These are phyloP conservation scores for Prolemur simus DNA, from an alignment of 2,113 vertebrate species.

Conservation along the genomic window DNA sequence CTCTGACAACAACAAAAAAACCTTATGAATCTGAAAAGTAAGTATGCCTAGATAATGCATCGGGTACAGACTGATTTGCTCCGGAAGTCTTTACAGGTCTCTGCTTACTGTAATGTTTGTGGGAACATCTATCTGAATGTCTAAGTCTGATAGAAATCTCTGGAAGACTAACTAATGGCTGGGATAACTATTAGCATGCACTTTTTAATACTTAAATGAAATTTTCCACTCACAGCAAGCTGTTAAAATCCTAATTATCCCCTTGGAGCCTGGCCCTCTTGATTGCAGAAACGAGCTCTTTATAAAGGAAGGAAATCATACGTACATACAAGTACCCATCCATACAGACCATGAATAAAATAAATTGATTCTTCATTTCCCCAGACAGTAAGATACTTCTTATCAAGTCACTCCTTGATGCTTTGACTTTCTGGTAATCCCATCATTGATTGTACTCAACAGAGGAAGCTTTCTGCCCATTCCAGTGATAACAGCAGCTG, in stretches of 20 bases:
- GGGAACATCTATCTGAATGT: constrained; percentile 41
- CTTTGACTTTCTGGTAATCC: constrained; percentile 36
- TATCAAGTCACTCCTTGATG: constrained; percentile 40
- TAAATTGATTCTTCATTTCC: constrained; percentile 48
- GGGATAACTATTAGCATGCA: constrained; percentile 39
- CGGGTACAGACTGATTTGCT: not conserved
- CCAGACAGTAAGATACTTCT: not conserved
- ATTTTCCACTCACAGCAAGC: constrained; percentile 31
- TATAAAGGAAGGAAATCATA: constrained; percentile 25
- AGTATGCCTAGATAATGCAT: not conserved
- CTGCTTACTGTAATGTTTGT: constrained; percentile 21
- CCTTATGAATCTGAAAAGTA: constrained; percentile 37
- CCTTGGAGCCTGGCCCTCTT: constrained; percentile 42
- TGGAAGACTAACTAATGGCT: constrained; percentile 40
- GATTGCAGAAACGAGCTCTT: constrained; percentile 49
- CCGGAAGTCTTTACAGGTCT: constrained; percentile 9
- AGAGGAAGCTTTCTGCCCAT: constrained; percentile 30
- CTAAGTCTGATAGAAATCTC: constrained; percentile 32
- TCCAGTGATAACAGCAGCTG: not conserved
- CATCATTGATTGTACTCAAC: constrained; percentile 37
- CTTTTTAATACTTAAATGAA: constrained; percentile 43
- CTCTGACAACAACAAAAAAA: not conserved
- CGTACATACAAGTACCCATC: not conserved
- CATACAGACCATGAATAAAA: constrained; percentile 7
- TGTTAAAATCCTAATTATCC: constrained; percentile 61